Evolutionary conservation across 2,113 vertebrate species (phyloP).

Genomic region (Capra hircus): DNA sequence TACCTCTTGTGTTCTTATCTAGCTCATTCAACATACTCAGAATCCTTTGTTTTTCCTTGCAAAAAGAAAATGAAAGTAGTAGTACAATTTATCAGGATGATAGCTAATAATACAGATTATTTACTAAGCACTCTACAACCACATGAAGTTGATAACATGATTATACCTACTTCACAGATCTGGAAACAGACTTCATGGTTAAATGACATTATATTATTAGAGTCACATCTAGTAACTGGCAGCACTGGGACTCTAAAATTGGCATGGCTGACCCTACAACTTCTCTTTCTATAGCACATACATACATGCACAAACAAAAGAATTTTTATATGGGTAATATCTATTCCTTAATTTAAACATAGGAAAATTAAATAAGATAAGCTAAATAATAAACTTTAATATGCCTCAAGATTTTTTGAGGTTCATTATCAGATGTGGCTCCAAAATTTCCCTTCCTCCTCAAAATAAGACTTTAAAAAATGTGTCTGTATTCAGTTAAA

Average conservation of each 20-base stretch:
- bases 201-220: background rate
- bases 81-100: background rate
- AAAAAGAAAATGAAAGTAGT: background rate
- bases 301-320: background rate
- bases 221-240: background rate
- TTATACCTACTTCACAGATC: background rate
- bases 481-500: background rate
- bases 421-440: background rate
- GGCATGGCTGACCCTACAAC: background rate
- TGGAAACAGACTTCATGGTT: background rate
- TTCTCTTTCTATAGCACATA: background rate
- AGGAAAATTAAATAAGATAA: background rate
- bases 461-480: slow-evolving; percentile 25
- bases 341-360: background rate
- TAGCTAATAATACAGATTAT: background rate
- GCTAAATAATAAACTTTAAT: background rate
- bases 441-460: background rate
- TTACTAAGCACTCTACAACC: background rate
- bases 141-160: background rate
- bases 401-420: background rate
- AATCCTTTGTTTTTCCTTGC: background rate
- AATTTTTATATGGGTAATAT: background rate
- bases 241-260: background rate
- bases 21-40: background rate
- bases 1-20: background rate